phyloP scores from a whole-genome alignment of 1,140 invertebrate species.

The Lucilia sericata region DNA sequence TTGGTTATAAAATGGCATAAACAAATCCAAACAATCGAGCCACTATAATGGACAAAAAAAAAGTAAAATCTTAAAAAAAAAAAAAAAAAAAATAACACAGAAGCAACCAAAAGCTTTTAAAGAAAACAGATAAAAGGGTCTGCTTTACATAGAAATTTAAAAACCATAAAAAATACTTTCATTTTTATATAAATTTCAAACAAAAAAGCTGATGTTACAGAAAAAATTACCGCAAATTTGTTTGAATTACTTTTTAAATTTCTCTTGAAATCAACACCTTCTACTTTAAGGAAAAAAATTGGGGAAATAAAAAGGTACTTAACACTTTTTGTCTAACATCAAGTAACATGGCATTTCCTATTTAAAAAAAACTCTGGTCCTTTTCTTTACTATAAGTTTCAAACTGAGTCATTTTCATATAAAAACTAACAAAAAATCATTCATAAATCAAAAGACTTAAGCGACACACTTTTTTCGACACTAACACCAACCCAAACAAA shows the following conservation, averaged over 20 bases:
- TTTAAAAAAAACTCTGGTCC: too few relatives aligned
- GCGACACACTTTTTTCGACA: background rate
- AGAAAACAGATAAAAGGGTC: background rate
- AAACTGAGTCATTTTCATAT: too few relatives aligned
- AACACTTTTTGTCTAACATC: too few relatives aligned
- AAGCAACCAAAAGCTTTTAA: background rate
- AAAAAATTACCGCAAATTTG: background rate
- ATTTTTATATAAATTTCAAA: background rate
- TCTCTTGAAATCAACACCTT: slow-evolving; percentile 33
- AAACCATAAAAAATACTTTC: background rate
- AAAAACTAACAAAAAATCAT: too few relatives aligned
- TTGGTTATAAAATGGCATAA: background rate
- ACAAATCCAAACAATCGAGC: background rate
- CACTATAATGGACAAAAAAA: too few relatives aligned
- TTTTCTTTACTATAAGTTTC: too few relatives aligned
- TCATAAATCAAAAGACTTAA: too few relatives aligned
- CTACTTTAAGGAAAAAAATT: background rate
- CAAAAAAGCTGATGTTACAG: background rate
- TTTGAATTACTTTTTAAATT: too few relatives aligned
- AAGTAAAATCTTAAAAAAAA: too few relatives aligned
- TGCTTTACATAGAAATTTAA: background rate
- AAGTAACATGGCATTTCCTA: too few relatives aligned
- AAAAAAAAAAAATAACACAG: background rate
- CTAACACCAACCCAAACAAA: slow-evolving; percentile 43
- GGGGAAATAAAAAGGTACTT: too few relatives aligned